phyloP scores from a whole-genome alignment of 2,113 vertebrate species.

The Neofelis nebulosa region DNA sequence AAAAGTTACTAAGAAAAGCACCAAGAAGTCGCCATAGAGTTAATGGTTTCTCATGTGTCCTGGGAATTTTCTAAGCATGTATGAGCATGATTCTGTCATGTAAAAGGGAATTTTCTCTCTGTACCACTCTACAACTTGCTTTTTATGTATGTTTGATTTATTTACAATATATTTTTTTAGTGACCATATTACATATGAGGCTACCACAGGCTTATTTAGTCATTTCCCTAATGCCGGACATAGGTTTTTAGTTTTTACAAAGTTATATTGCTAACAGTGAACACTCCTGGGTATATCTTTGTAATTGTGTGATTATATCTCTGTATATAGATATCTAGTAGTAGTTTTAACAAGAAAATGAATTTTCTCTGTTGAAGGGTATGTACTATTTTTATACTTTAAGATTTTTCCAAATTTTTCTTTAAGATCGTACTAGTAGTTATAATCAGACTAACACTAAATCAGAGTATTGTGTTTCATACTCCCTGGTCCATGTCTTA shows the following conservation, averaged over 20 bases:
- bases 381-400: neutral
- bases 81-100: neutral
- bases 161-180: neutral
- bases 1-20: constrained; percentile 1
- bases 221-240: neutral
- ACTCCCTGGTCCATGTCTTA: neutral
- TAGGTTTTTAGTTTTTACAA: neutral
- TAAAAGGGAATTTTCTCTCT: neutral
- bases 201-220: neutral
- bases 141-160: neutral
- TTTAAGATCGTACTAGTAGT: neutral
- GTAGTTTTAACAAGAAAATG: neutral
- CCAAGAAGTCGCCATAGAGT: neutral
- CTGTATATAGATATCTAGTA: neutral
- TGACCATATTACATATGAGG: neutral
- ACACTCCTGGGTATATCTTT: neutral
- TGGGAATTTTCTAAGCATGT: neutral
- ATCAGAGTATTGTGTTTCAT: neutral
- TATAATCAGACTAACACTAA: neutral
- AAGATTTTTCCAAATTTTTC: neutral
- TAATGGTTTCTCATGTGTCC: neutral
- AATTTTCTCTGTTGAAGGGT: neutral
- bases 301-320: neutral
- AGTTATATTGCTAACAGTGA: neutral
- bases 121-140: neutral